These are phyloP conservation scores for Karalla daura DNA, from an alignment of 2,797 vertebrate species.

Conservation along the genomic window DNA sequence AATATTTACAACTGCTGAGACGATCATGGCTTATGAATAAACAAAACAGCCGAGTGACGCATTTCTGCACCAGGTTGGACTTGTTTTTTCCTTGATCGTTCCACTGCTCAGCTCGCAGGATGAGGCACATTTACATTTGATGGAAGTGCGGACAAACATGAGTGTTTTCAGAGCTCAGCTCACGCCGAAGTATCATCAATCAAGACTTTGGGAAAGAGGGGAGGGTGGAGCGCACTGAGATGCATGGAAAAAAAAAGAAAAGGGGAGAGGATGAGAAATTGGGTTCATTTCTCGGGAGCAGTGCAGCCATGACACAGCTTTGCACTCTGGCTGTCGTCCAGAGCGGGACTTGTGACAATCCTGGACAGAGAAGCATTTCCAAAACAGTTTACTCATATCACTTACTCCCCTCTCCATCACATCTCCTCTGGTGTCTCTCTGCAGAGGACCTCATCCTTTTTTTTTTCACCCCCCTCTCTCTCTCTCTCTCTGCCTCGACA, in stretches of 20 bases:
- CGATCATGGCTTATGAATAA: not conserved
- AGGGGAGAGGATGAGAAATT: slow-evolving; percentile 60
- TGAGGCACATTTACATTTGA: slow-evolving; percentile 26
- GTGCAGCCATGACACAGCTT: slow-evolving; percentile 43
- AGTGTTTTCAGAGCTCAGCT: slow-evolving; percentile 33
- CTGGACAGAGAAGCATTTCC: slow-evolving; percentile 58
- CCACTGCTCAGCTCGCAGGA: slow-evolving; percentile 21
- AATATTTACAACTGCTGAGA: slow-evolving; percentile 30
- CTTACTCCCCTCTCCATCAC: slow-evolving; percentile 38
- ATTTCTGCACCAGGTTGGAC: slow-evolving; percentile 25
- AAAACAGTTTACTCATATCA: slow-evolving; percentile 62
- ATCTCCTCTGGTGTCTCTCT: slow-evolving; percentile 5
- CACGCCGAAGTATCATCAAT: slow-evolving; percentile 52
- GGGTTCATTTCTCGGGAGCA: slow-evolving; percentile 58
- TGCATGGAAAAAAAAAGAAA: not conserved
- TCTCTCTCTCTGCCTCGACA: slow-evolving; percentile 26
- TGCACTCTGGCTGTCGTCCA: slow-evolving; percentile 53
- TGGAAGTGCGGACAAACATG: slow-evolving; percentile 25
- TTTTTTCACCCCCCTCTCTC: not conserved
- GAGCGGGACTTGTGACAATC: slow-evolving; percentile 36
- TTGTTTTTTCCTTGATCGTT: not conserved
- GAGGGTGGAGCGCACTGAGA: slow-evolving; percentile 44
- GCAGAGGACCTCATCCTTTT: not conserved
- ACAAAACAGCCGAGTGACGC: not conserved
- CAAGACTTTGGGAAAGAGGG: slow-evolving; percentile 64